These are phyloP conservation scores for Molossus molossus DNA, from an alignment of 2,797 vertebrate species.

Conservation along the genomic window DNA sequence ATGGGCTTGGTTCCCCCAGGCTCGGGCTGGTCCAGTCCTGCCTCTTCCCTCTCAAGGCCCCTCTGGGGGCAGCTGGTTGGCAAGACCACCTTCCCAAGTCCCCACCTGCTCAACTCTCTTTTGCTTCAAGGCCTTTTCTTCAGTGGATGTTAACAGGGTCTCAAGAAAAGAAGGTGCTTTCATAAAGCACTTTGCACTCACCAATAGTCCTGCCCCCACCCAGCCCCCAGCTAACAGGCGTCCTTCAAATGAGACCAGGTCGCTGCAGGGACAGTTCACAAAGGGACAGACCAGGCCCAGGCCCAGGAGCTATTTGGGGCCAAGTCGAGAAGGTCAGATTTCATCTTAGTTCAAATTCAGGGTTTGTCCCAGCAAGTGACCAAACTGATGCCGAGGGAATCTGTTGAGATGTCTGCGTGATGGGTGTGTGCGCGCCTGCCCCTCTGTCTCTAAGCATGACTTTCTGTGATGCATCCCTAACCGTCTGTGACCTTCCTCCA, in stretches of 20 bases:
- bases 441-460: accelerated
- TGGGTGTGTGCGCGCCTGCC: no score
- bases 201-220: neutral
- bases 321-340: neutral
- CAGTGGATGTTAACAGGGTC: neutral
- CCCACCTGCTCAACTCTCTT: neutral
- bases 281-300: neutral
- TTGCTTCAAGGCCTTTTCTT: neutral
- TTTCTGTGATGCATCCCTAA: neutral
- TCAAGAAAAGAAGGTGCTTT: neutral
- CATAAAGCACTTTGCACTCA: neutral
- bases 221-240: neutral
- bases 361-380: neutral
- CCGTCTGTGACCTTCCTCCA: neutral
- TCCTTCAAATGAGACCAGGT: neutral
- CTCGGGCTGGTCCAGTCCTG: neutral
- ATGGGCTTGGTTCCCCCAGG: neutral
- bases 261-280: neutral
- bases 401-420: neutral
- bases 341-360: neutral
- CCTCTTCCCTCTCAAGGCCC: neutral
- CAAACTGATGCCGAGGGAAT: neutral
- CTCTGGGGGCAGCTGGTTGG: neutral
- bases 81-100: neutral
- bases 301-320: neutral